Evolutionary conservation across 2,797 vertebrate genomes (phyloP), one percentile per base, ranked within the genome.

Genomic region (Sebastes iracundus): DNA sequence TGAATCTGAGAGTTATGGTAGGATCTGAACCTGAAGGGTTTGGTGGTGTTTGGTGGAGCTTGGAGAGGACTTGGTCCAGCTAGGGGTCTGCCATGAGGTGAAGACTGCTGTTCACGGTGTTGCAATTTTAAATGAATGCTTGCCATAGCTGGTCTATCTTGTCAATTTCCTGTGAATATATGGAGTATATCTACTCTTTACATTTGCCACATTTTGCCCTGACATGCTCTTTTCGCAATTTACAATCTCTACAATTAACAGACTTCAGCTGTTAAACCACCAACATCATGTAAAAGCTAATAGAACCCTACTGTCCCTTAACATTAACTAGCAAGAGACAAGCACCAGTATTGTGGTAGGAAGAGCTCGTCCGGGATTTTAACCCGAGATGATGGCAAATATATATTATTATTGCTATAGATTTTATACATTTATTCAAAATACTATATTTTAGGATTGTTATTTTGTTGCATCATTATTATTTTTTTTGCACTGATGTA

Each of bases 351-450:
- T 2, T 11, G 2, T 14, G 11, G 56, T 3, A 6, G 4, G 20
- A 2, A 8, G 86, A 85, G 87, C 88, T 92, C 87, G 71, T 91
- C 89, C 84, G 87, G 88, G 90, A 92, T 92, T 93, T 92, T 85
- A 92, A 93, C 87, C 85, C 16, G 82, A 83, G 88, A 92, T 38
- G 13, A 46, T 46, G 42, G 16, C 14, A 46, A 46, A 46, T 6
- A 46, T n/a, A 20, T 52, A 8, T 52, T 52, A 20, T 52, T 20
- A 52, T 52, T 52, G 7, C 18, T 52, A 46, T 25, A 6, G 35
- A 13, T 32, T 77, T 35, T 28, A n/a, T 12, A 13, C 7, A 4
- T 52, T 10, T 33, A 69, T 20, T 35, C 56, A 1, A 63, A 35
- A 38, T 53, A 33, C 23, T 59, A 2, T 23, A 9, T n/a, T 16